Conservation (phyloP, 2,888 invertebrate genomes). For the Hirtodrosophila confusa region DNA sequence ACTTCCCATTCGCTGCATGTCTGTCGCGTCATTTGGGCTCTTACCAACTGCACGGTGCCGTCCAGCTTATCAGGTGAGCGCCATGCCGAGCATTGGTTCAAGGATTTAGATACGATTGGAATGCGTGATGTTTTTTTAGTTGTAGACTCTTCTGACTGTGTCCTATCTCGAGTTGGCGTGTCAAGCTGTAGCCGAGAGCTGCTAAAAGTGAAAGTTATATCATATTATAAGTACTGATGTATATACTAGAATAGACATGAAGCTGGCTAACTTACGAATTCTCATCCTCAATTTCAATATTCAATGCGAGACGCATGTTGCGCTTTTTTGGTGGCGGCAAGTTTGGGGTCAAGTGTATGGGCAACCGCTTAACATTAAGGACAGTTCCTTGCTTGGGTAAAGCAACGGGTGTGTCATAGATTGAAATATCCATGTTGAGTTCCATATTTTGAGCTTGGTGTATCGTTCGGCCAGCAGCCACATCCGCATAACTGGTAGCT, state of each 20-base stretch:
- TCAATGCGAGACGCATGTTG: slow-evolving; percentile 31
- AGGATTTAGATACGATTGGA: slow-evolving; percentile 23
- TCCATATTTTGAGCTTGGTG: slow-evolving; percentile 28
- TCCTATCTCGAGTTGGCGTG: neutral
- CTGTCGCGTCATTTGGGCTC: slow-evolving; percentile 32
- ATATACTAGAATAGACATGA: too few relatives aligned
- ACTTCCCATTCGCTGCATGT: slow-evolving; percentile 14
- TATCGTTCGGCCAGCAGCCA: neutral
- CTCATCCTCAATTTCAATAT: slow-evolving; percentile 15
- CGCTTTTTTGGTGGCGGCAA: slow-evolving; percentile 70
- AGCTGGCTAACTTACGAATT: slow-evolving; percentile 28
- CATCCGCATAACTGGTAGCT: too few relatives aligned
- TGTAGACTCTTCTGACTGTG: neutral
- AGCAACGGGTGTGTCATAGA: slow-evolving; percentile 26
- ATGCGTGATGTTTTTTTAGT: slow-evolving; percentile 26
- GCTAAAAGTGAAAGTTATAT: neutral
- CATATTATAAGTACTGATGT: neutral
- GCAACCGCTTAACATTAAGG: slow-evolving; percentile 40
- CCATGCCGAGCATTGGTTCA: slow-evolving; percentile 11
- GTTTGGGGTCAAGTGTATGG: slow-evolving; percentile 67
- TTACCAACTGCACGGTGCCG: slow-evolving; percentile 41
- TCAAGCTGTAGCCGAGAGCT: slow-evolving; percentile 13
- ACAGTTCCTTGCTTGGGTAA: neutral
- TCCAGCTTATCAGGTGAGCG: slow-evolving; percentile 25
- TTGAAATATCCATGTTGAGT: slow-evolving; percentile 24